Evolutionary conservation across 2,888 invertebrate genomes (phyloP), one percentile per base, ranked within the genome.

Genomic region (Meiosimyza decipiens): DNA sequence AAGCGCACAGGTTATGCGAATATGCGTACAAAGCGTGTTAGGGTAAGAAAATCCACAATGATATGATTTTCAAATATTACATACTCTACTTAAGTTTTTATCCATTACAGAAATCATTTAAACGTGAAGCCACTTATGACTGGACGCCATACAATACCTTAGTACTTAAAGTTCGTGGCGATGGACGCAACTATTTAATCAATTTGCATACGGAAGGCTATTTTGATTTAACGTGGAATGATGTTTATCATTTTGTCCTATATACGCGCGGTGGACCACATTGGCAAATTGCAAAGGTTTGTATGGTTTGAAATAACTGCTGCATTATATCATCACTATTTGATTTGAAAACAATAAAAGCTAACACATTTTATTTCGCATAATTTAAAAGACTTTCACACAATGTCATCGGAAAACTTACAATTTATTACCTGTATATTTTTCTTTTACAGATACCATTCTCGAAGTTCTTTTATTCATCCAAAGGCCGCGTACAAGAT

Each of bases 201-300:
- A 95, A 95, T 86, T 87, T 99, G 68, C 90, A 92, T 64, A 90
- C 91, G 0, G 91, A 92, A 80, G 94, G 94, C 3, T 91, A 90
- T 79, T 94, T 91, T 81, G 98, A 99, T 85, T 87, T 97, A 47
- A 89, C 90, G n/a, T 97, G 95, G 95, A 93, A 95, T 84, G 96
- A 98, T 86, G 90, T 94, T 16, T 96, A 93, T 85, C 92, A 93
- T 81, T 98, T 93, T 86, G 91, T 93, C 0, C 87, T 99, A 6
- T 96, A 92, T 84, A 99, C 99, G 0, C 91, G 98, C 87, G 99
- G 99, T 54, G 98, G 99, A 0, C 99, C 99, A 0, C 98, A 99
- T 85, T 99, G 99, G 99, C 99, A 99, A 89, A 88, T 91, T 75
- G 91, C 93, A 40, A 95, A 92, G 90, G 95, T 95, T 87, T 16